Percentiles rank a stretch among this genome's conserved stretches.
Conservation (phyloP, 2,797 vertebrate species). For the Glyptemys insculpta region DNA sequence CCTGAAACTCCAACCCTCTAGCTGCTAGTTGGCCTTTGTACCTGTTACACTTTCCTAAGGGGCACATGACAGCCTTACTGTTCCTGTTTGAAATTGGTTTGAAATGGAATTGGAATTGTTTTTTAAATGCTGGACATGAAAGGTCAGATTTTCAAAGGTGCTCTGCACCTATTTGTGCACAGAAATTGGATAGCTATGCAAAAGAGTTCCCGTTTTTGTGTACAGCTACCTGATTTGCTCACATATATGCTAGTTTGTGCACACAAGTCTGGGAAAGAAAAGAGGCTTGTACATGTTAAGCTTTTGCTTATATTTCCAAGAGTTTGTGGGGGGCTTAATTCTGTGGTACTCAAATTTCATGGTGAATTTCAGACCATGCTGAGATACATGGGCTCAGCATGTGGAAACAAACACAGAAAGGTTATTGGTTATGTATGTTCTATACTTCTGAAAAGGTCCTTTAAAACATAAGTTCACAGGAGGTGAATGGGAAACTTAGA, state of each 20-base stretch:
- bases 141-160: background rate
- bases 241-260: background rate
- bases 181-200: background rate
- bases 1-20: background rate
- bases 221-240: background rate
- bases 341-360: accelerated
- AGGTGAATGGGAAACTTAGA: background rate
- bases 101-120: background rate
- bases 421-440: background rate
- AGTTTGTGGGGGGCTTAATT: background rate
- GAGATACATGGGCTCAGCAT: accelerated
- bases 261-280: background rate
- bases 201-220: background rate
- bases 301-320: accelerated
- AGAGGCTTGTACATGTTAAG: accelerated
- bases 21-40: background rate
- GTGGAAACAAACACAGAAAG: background rate
- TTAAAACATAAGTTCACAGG: background rate
- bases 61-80: background rate
- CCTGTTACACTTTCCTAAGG: background rate
- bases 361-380: accelerated
- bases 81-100: background rate
- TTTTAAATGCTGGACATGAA: background rate
- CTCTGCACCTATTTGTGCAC: background rate
- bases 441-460: background rate